phyloP scores from a whole-genome alignment of 2,113 vertebrate species.

The Polypterus bichir region DNA sequence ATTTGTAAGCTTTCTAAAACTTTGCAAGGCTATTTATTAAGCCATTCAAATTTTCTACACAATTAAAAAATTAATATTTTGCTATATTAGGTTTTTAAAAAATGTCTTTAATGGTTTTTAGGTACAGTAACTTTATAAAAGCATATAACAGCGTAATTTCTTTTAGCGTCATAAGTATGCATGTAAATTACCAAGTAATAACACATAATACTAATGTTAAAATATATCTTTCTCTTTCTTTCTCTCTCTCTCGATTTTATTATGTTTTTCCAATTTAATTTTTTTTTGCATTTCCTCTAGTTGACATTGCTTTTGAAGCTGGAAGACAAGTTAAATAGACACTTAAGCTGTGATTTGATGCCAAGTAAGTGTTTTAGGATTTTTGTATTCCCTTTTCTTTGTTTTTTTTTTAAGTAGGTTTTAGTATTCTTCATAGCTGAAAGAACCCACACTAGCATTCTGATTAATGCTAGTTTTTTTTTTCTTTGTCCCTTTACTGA shows the following conservation, averaged over 20 bases:
- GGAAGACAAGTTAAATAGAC: conserved; percentile 94
- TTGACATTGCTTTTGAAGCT: conserved; percentile 89
- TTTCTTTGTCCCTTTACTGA: too few species aligned
- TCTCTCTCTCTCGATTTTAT: background rate
- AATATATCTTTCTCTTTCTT: too few species aligned
- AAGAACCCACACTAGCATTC: too few species aligned
- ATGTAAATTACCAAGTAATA: too few species aligned
- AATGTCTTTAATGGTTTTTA: background rate
- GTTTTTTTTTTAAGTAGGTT: background rate
- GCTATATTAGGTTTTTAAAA: background rate
- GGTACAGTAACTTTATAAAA: background rate
- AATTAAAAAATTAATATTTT: background rate
- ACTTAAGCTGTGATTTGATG: conserved; percentile 93
- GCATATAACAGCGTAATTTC: too few species aligned
- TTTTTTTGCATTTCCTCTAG: conserved; percentile 37
- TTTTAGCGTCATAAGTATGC: too few species aligned
- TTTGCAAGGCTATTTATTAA: too few species aligned
- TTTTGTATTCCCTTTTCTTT: background rate
- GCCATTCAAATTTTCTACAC: background rate
- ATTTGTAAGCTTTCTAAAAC: too few species aligned
- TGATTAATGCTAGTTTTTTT: too few species aligned
- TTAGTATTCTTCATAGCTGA: too few species aligned
- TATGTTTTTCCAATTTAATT: background rate
- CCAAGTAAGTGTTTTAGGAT: conserved; percentile 61
- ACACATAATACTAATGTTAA: too few species aligned